Conservation (phyloP, 2,797 vertebrate species). For the Centroberyx gerrardi region DNA sequence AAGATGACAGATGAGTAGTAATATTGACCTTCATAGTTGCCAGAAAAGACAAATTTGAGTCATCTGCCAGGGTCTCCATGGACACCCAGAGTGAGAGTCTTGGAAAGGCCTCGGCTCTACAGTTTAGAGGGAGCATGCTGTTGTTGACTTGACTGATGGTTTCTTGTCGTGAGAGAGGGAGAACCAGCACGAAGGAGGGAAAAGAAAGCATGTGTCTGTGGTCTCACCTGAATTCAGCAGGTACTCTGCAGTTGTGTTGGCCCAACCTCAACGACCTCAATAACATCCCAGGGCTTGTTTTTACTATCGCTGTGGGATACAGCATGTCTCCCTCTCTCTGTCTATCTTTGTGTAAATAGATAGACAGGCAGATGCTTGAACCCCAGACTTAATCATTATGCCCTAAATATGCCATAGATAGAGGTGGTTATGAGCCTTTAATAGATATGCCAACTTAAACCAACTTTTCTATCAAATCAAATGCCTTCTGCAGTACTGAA, state of each 20-base stretch:
- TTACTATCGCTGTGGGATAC: slow-evolving; percentile 1
- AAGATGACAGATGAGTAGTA: not conserved
- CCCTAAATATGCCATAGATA: too few species aligned
- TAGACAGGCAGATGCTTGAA: not conserved
- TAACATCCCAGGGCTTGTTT: slow-evolving; percentile 66
- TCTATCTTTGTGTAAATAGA: not conserved
- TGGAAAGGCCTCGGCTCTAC: slow-evolving; percentile 5
- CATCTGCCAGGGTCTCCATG: not conserved
- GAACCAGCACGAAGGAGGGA: slow-evolving; percentile 10
- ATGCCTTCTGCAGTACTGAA: not conserved
- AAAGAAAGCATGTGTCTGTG: slow-evolving; percentile 59
- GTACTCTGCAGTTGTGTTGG: slow-evolving; percentile 57
- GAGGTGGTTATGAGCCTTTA: too few species aligned
- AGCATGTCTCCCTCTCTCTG: slow-evolving; percentile 4
- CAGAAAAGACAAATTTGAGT: not conserved
- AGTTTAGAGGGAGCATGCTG: slow-evolving; percentile 18
- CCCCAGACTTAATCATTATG: not conserved
- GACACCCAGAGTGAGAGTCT: not conserved
- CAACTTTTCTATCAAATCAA: not conserved
- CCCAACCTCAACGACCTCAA: slow-evolving; percentile 79
- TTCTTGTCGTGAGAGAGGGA: slow-evolving; percentile 81
- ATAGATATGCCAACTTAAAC: too few species aligned
- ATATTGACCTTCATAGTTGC: not conserved
- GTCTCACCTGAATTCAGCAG: slow-evolving; percentile 80
- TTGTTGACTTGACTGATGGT: slow-evolving; percentile 68